Conservation (phyloP, 2,113 vertebrate species). For the Silurus glanis region DNA sequence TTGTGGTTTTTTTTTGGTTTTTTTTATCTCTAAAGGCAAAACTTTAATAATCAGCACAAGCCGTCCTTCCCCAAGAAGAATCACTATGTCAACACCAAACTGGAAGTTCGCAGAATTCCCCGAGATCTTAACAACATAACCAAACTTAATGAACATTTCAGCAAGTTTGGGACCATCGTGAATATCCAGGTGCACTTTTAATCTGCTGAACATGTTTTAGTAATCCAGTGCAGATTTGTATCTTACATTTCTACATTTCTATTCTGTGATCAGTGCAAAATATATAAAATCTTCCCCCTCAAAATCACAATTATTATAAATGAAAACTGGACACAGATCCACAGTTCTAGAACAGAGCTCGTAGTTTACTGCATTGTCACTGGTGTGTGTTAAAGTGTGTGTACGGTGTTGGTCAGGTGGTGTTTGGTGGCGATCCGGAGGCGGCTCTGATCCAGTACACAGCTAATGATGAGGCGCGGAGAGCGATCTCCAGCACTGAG, state of each 20-base stretch:
- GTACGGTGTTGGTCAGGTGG: constrained; percentile 75
- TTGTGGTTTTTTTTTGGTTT: neutral
- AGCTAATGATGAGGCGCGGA: constrained; percentile 87
- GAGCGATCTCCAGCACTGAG: constrained; percentile 91
- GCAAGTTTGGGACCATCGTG: constrained; percentile 97
- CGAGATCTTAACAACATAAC: constrained; percentile 95
- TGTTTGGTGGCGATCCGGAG: constrained; percentile 91
- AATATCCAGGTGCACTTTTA: constrained; percentile 87
- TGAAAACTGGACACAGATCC: neutral
- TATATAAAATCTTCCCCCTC: too few species aligned
- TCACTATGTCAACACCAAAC: constrained; percentile 90
- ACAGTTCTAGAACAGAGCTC: neutral
- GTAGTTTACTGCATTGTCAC: neutral
- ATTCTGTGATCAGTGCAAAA: too few species aligned
- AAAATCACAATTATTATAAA: too few species aligned
- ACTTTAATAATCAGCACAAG: constrained; percentile 89
- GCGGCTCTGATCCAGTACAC: constrained; percentile 93
- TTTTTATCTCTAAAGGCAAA: constrained; percentile 71
- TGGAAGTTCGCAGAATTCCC: constrained; percentile 94
- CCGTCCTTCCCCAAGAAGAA: constrained; percentile 85
- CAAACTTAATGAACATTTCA: constrained; percentile 96
- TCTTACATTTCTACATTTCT: too few species aligned
- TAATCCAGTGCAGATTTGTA: too few species aligned
- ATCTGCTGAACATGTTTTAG: neutral
- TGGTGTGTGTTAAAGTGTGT: neutral